Evolutionary conservation across 2,797 vertebrate species (phyloP), one percentile per base, ranked within the genome.

Genomic region (Notoglanidium macrostoma): DNA sequence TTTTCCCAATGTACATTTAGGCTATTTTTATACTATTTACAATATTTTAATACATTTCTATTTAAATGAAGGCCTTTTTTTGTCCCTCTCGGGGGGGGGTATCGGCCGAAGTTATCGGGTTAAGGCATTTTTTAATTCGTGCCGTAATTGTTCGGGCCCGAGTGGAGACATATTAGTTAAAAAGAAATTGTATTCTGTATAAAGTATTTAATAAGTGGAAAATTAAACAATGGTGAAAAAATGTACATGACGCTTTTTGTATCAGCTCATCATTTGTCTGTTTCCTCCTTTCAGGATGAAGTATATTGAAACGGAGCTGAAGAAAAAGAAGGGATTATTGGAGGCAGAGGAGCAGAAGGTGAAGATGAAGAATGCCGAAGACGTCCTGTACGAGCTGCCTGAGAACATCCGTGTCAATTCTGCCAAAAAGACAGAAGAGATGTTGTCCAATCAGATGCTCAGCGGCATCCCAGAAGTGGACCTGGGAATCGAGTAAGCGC

Each of bases 371-470:
- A 98, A 97, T 2, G 97, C 98, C 0, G 98, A 99, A 90, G 98
- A 99, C 90, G 97, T 96, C 54, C 95, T 99, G 54, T 99, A 99
- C 0, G 98, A 99, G 89, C 95, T 99, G 17, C 98, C 98, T 0
- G 98, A 99, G 86, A 99, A 93, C 91, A 99, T 99, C 91, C 94
- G 96, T 0, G 97, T 99, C 81, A 98, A 97, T 55, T 99, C 98
- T 0, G 98, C 98, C 65, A 98, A 99, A 95, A 99, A 98, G 94
- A 99, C 98, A 0, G 98, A 99, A 91, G 98, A 99, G 93, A 99
- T 99, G 98, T 94, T 99, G 67, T 99, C 98, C 92, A 99, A 99
- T 94, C 98, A 99, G 95, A 99, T 99, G 98, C 95, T 99, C 86
- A 99, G 98, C 0, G 98, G 98, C 73, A 99, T 99, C 91, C 98